Base-by-base conservation (phyloP, 2,888 invertebrate species). In the Drosophila merina region DNA sequence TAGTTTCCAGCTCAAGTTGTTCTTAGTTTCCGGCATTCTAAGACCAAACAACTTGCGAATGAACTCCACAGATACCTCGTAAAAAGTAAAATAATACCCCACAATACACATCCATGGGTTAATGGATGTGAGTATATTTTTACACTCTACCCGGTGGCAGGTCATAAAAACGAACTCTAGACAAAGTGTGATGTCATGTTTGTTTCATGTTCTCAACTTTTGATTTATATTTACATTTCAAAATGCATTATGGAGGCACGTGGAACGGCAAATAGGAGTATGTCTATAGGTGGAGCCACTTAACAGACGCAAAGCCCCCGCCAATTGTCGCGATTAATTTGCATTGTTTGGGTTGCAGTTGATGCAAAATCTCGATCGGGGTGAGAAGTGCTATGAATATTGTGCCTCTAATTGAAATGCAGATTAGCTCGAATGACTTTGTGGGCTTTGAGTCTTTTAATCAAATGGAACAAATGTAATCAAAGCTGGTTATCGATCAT, bases 141-240 rank as follows among this genome's bases (percentile, higher is more conserved):
- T 47, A 54, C 33, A 44, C 31, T 54, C 33, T 26, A 48, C 62
- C 52, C 55, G 40, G 42, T 59, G 68, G 36, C 70, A 49, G 70
- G 55, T 57, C 52, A 33, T 68, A 68, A 66, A 68, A 68, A 51
- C 40, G 5, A 36, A 36, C 57, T 48, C 68, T 66, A 54, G 64
- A 55, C 28, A 45, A 48, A 45, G 56, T 57, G 67, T 66, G 57
- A 66, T 68, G 67, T 68, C 66, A 56, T 66, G 56, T 66, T 38
- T n/a, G 57, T 47, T 66, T 31, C 66, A 51, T 57, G 51, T 57
- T 64, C 36, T 31, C 9, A 50, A 63, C 54, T 44, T 54, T 63
- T 54, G 63, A 66, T 66, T 48, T 66, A 54, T 63, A 25, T 44
- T 20, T 44, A 66, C 25, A 33, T 48, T 14, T 54, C 12, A 31